Evolutionary conservation across 2,797 vertebrate species (phyloP), one percentile per base, ranked within the genome.

Genomic region (Cyclopterus lumpus): DNA sequence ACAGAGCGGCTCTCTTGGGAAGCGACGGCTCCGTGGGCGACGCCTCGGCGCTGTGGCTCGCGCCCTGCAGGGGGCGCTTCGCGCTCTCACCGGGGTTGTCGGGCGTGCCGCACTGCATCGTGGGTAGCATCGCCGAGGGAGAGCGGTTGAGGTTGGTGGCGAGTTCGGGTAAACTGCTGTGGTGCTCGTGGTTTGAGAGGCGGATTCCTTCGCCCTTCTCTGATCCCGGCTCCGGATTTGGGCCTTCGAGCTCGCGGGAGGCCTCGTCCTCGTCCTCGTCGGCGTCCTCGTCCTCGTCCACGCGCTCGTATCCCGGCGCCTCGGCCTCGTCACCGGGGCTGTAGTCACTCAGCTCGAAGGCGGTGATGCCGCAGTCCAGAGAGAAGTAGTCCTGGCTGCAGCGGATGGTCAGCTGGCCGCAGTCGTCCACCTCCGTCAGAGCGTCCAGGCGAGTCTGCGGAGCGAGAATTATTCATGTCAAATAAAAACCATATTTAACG

Each of bases 321-420:
- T 92, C 90, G 0, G 94, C 84, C 80, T 97, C 97, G 59, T 98
- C 97, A 28, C 96, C 92, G 18, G 98, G 98, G 89, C 98, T 99
- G 79, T 98, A 99, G 93, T 98, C 98, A 8, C 96, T 97, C 46
- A 99, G 93, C 85, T 99, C 98, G 57, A 96, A 98, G 54, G 98
- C 98, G 16, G 98, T 99, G 92, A 99, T 99, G 7, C 98, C 98
- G 59, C 98, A 99, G 93, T 99, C 98, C 73, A 99, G 80, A 15
- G 98, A 99, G 88, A 99, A 96, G 89, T 99, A 99, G 90, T 99
- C 97, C 85, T 97, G 97, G 86, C 97, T 98, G 91, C 98, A 99
- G 93, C 97, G 97, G 82, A 99, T 99, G n/a, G 97, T 99, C 91
- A 99, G 89, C 90, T 98, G 97, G 75, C 97, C 97, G 14, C 96